Evolutionary conservation across 2,888 invertebrate genomes (phyloP).

Genomic region (Tenthredo distinguenda): DNA sequence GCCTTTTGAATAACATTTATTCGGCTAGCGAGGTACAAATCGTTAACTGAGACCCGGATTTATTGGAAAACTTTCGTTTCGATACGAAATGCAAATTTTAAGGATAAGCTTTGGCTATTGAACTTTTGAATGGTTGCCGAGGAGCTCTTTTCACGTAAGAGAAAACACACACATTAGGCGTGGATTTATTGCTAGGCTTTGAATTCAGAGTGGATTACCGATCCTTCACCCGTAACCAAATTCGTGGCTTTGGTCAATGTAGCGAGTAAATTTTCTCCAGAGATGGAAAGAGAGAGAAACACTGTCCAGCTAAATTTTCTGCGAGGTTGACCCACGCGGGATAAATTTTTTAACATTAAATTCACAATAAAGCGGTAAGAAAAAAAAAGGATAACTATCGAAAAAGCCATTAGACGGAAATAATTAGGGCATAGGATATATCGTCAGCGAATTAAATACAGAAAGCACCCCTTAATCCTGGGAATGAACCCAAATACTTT

Average conservation of each 20-base stretch:
- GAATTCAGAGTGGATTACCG: constrained; percentile 41
- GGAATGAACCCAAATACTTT: neutral
- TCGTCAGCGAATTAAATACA: neutral
- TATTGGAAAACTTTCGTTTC: neutral
- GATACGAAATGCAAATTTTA: neutral
- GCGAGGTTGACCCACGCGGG: neutral
- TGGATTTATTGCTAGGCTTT: constrained; percentile 35
- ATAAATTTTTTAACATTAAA: neutral
- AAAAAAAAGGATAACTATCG: too few species aligned
- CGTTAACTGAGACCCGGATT: neutral
- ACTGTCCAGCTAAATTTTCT: neutral
- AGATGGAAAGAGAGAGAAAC: neutral
- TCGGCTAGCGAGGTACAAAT: neutral
- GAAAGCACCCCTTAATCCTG: neutral
- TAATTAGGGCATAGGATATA: neutral
- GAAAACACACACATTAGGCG: constrained; percentile 7
- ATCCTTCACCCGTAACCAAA: neutral
- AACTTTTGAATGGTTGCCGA: neutral
- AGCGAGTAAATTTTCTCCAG: constrained; percentile 12
- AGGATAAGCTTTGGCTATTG: constrained; percentile 1
- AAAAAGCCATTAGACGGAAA: neutral
- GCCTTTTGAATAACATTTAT: neutral
- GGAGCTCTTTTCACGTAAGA: constrained; percentile 25
- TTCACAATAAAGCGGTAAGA: neutral
- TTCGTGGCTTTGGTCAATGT: constrained; percentile 22